A percentile compares a stretch with the other conserved stretches of the same genome.
Evolutionary conservation across 2,888 invertebrate species (phyloP).

Genomic region (Parapristionchus giblindavisi): DNA sequence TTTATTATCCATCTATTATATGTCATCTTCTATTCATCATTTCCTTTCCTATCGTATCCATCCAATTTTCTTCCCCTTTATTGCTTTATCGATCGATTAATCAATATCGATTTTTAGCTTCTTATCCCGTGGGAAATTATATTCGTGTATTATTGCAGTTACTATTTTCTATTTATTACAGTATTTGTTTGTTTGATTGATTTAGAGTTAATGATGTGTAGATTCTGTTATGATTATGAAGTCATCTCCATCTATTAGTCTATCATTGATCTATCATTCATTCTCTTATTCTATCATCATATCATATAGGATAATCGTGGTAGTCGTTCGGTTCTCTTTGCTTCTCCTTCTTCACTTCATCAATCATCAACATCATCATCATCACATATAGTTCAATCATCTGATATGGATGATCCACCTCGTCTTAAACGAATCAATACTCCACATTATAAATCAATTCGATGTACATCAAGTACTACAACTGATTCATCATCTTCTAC

Average conservation of each 20-base stretch:
- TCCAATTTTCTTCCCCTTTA: background rate
- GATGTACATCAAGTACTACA: constrained; percentile 74
- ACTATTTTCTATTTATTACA: background rate
- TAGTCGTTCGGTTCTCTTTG: constrained; percentile 29
- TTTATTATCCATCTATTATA: background rate
- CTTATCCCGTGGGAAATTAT: background rate
- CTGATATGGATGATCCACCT: constrained; percentile 74
- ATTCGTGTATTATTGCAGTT: background rate
- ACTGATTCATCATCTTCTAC: background rate
- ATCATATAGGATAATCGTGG: background rate
- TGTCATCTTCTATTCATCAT: background rate
- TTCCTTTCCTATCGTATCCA: background rate
- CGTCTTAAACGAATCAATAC: constrained; percentile 89
- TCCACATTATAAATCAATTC: constrained; percentile 98
- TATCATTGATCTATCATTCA: constrained; percentile 1
- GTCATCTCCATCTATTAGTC: background rate
- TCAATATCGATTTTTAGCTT: background rate
- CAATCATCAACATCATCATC: background rate
- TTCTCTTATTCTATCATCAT: constrained; percentile 5
- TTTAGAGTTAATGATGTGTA: background rate
- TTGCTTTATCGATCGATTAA: background rate
- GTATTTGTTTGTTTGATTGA: background rate
- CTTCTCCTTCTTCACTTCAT: constrained; percentile 16
- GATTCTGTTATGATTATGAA: constrained; percentile 2
- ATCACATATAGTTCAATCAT: constrained; percentile 34